Base-by-base conservation (phyloP, 2,888 invertebrate genomes). In the Trichacis sp. region DNA sequence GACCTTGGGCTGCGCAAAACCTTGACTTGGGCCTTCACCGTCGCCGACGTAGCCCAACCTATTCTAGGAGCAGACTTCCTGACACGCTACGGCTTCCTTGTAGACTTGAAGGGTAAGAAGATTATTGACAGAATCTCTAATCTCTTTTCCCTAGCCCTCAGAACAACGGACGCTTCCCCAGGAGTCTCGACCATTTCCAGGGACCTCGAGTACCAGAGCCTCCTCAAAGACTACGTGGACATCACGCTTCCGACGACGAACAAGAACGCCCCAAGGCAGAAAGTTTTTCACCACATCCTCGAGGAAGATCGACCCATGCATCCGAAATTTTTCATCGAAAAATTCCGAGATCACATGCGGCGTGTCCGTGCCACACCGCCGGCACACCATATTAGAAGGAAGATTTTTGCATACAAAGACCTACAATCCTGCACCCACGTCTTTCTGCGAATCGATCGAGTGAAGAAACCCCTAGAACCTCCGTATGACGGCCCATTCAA, bases 61-160 rank as follows among this genome's bases (percentile, higher is more conserved):
- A 81, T 81, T 6, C 78, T 82, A 9, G 78, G 79, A 1, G 76
- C 71, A 0, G 79, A 81, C 66, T 80, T 81, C 52, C 49, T 81
- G 2, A 14, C 45, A 1, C 5, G 36, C 4, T 55, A 33, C 18
- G 36, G 42, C 0, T 36, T 65, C 0, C n/a, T 65, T 0, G 14
- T 42, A 1, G 53, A 60, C 24, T 0, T 65, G 1, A 17, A 12
- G 4, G 40, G 81, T 0, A n/a, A n/a, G n/a, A n/a, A n/a, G n/a
- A n/a, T n/a, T n/a, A n/a, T n/a, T n/a, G n/a, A n/a, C n/a, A n/a
- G n/a, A n/a, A n/a, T n/a, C n/a, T n/a, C n/a, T n/a, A n/a, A n/a
- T n/a, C n/a, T n/a, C n/a, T n/a, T n/a, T n/a, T n/a, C n/a, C n/a
- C n/a, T 17, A n/a, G 17, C 43, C 17, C 2, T 19, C 18, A 43